Percentiles rank a stretch among this genome's conserved stretches.
phyloP scores from a whole-genome alignment of 2,113 vertebrate genomes.

The Myiopsitta monachus region DNA sequence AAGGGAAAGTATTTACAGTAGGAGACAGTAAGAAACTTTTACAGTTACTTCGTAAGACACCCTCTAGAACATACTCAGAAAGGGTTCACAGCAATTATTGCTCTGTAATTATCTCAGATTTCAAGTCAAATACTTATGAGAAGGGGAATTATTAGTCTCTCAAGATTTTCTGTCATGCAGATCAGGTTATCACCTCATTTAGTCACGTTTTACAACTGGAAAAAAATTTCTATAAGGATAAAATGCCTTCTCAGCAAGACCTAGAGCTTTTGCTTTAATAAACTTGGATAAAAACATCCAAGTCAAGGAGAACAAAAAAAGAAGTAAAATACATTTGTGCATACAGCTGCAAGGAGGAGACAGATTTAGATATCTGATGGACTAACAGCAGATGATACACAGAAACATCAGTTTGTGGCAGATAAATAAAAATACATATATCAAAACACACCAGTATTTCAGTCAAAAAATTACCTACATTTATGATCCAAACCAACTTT shows the following conservation, averaged over 20 bases:
- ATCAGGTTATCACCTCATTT: not conserved
- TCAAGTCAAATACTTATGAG: not conserved
- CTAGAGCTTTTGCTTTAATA: not conserved
- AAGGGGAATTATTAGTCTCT: not conserved
- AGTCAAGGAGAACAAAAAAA: not conserved
- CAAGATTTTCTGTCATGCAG: not conserved
- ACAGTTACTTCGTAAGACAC: not conserved
- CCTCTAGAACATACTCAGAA: not conserved
- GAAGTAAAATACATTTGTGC: not conserved
- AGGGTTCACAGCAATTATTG: not conserved
- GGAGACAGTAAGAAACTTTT: not conserved
- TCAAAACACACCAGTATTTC: not conserved
- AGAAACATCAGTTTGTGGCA: not conserved
- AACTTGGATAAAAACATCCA: not conserved
- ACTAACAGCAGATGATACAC: not conserved
- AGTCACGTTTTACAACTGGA: not conserved
- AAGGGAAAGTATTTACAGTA: not conserved
- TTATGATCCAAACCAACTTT: not conserved
- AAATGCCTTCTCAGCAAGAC: not conserved
- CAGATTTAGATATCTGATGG: not conserved
- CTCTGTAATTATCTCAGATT: not conserved
- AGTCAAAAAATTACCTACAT: not conserved
- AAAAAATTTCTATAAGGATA: not conserved
- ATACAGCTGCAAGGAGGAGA: fast-evolving
- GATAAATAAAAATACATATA: not conserved